Conservation (phyloP, 2,888 invertebrate genomes). For the Acholoe squamosa region DNA sequence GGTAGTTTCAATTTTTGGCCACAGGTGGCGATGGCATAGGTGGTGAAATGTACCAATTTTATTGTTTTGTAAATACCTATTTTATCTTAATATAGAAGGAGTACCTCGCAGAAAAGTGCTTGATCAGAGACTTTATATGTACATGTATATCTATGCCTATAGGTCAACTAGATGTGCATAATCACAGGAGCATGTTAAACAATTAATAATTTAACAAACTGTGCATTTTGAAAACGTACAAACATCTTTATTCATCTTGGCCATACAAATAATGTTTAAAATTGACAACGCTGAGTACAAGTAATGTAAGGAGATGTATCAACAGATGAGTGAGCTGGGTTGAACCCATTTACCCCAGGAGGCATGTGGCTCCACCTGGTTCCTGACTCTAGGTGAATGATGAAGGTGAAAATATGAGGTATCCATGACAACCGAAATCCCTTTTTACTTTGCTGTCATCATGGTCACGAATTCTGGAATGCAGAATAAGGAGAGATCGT, state of each 20-base stretch:
- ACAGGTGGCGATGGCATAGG: too few relatives aligned
- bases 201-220: not conserved
- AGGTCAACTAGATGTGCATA: too few relatives aligned
- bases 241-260: constrained; percentile 10
- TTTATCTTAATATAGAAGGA: too few relatives aligned
- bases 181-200: not conserved
- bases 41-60: too few relatives aligned
- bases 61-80: too few relatives aligned
- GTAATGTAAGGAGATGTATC: not conserved
- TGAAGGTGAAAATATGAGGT: constrained; percentile 13
- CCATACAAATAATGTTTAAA: not conserved
- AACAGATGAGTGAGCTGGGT: constrained; percentile 15
- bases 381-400: not conserved
- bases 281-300: not conserved
- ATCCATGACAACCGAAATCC: constrained; percentile 3
- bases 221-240: constrained; percentile 15
- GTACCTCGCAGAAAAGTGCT: too few relatives aligned
- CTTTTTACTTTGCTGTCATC: constrained; percentile 63
- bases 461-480: constrained; percentile 62
- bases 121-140: too few relatives aligned
- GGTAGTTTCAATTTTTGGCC: too few relatives aligned
- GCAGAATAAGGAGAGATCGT: constrained; percentile 6
- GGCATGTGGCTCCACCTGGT: not conserved
- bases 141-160: too few relatives aligned
- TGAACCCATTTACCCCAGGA: not conserved